Evolutionary conservation across 1,140 invertebrate species (phyloP), one percentile per base, ranked within the genome.

Genomic region (Drosophila aff.): DNA sequence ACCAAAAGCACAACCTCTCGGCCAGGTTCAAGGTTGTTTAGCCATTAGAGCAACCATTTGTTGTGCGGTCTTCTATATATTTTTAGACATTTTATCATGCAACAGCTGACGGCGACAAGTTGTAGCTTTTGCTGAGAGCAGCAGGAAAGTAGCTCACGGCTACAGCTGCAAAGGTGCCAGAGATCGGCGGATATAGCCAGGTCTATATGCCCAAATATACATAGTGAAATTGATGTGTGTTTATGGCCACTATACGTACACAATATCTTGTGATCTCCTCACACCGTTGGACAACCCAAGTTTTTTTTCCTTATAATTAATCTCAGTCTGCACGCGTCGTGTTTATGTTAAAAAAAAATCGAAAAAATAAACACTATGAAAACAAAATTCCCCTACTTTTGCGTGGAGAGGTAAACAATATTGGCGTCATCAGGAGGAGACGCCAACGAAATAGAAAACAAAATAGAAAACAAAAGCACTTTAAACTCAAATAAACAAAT

Each of bases 81-180:
- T 87, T 87, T 81, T 89, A 87, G 83, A 87, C 15, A 81, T 89
- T 87, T 81, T 81, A 89, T 87, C 83, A 89, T 83, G 73, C 83
- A 87, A 87, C 83, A 87, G 83, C 83, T 89, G 83, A 87, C 52
- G 43, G 65, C 82, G 65, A 72, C 79, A 85, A 85, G 55, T 71
- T 77, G 77, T 84, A 36, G 81, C 76, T 58, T 64, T 72, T 21
- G 36, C 43, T 3, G 52, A 50, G 52, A 38, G 50, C 21, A 23
- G 33, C 33, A n/a, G 36, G 38, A 55, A 74, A 43, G 55, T 66
- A 49, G 72, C 73, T 55, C 55, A 66, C 74, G 57, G 33, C 63
- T 60, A 52, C 44, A 46, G 41, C 58, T 64, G 50, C 31, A 65
- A 62, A 69, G 41, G 52, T 69, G 65, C 75, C 47, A 33, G 44